Evolutionary conservation across 2,113 vertebrate genomes (phyloP).

Genomic region (Hydrolagus affinis): DNA sequence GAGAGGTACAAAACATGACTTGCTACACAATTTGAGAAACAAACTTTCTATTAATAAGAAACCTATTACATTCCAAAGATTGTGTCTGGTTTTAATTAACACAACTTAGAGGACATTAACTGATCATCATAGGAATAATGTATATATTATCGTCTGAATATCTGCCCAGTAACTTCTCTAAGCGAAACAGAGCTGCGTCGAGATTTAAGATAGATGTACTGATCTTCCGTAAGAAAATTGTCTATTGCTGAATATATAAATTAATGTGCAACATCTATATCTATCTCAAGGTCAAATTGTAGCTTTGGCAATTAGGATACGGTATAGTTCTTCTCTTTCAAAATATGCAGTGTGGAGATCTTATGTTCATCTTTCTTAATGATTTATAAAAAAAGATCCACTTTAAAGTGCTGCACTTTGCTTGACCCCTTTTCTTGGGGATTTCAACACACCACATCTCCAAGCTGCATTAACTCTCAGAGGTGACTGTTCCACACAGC

Average conservation of each 20-base stretch:
- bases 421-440: not conserved
- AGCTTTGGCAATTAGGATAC: not conserved
- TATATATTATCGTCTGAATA: not conserved
- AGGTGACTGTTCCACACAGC: too few relatives aligned
- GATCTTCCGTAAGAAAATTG: not conserved
- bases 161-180: not conserved
- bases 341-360: too few relatives aligned
- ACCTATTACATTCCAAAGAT: slow-evolving; percentile 29
- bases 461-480: too few relatives aligned
- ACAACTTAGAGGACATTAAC: slow-evolving; percentile 50
- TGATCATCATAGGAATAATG: slow-evolving; percentile 51
- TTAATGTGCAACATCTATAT: not conserved
- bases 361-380: not conserved
- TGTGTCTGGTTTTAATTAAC: slow-evolving; percentile 54
- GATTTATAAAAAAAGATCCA: not conserved
- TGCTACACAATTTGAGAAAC: not conserved
- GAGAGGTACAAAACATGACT: too few relatives aligned
- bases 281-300: not conserved
- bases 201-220: not conserved
- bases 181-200: not conserved
- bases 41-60: not conserved
- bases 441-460: too few relatives aligned
- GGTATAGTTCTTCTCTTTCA: not conserved
- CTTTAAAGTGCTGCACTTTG: not conserved
- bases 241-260: not conserved